Conservation (phyloP, 2,888 invertebrate genomes). For the Mellilla xanthometata region DNA sequence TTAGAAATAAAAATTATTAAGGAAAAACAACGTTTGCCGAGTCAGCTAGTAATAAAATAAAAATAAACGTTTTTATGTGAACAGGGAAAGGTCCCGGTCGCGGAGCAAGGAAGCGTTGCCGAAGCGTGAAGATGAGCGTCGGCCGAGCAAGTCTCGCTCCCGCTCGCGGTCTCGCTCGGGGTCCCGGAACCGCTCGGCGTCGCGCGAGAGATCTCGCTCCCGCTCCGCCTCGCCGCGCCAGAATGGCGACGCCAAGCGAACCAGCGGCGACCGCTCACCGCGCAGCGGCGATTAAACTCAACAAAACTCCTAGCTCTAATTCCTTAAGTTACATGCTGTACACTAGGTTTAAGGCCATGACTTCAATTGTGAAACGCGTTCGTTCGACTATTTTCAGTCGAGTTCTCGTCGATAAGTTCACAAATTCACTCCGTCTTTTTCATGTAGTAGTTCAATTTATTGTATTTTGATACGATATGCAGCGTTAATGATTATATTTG, state of each 20-base stretch:
- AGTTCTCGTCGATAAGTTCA: too few relatives aligned
- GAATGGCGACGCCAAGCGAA: constrained; percentile 61
- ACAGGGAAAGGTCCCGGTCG: constrained; percentile 86
- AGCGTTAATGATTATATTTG: neutral
- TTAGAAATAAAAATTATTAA: too few relatives aligned
- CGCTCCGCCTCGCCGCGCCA: constrained; percentile 63
- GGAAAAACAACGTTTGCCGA: too few relatives aligned
- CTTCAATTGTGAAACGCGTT: constrained; percentile 32
- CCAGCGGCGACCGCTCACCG: constrained; percentile 66
- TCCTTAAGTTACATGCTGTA: constrained; percentile 33
- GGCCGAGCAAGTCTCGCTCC: constrained; percentile 62
- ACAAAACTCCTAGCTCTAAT: neutral
- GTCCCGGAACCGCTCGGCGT: constrained; percentile 52
- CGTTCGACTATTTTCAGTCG: constrained; percentile 9
- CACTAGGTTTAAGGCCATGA: constrained; percentile 41
- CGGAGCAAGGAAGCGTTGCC: constrained; percentile 84
- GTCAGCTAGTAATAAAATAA: too few relatives aligned
- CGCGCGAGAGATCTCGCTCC: constrained; percentile 53
- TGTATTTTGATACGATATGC: constrained; percentile 1
- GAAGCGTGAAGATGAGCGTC: constrained; percentile 67
- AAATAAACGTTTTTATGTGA: constrained; percentile 15
- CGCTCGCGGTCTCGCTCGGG: constrained; percentile 50
- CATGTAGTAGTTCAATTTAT: too few relatives aligned
- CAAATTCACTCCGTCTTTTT: too few relatives aligned
- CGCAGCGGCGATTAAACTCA: constrained; percentile 65